Base-by-base conservation (phyloP, 2,113 vertebrate genomes). In the Hippolais icterina region DNA sequence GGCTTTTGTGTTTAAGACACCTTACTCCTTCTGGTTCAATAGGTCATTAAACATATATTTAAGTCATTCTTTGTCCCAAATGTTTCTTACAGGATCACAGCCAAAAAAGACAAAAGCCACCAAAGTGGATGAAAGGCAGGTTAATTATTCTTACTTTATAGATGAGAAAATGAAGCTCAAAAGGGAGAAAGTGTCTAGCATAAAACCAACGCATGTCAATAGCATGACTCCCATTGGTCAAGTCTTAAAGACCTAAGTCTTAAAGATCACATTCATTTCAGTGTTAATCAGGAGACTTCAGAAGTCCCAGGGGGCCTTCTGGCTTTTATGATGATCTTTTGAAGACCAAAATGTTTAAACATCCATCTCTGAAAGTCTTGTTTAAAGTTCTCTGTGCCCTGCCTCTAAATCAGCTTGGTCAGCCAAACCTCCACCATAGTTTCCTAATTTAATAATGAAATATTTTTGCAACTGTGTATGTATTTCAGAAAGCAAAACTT, bases 71-170 rank as follows among this genome's bases (percentile, higher is more conserved):
- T 96, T 86, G 71, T 90, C 78, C 47, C 78, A 69, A 23, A 33
- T 29, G 27, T 79, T 91, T 70, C 70, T 90, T 85, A 65, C 0
- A 2, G 87, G 46, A 93, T 83, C 47, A 53, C 35, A 91, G 84
- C 50, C 81, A 90, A 91, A 96, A 44, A 29, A 91, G 91, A 95
- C 84, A 96, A 95, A 95, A 89, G 81, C 85, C n/a, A 12, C 29
- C 52, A 80, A 93, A 42, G 20, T 70, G 54, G 29, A 61, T 66
- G 78, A 96, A 96, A 88, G 59, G 41, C 27, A 87, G 37, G 49
- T 83, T 90, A 95, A 94, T 94, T 83, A 83, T 87, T 87, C 93
- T 84, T 82, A 50, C 54, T 96, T 83, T 83, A 79, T 46, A 72
- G 69, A 76, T 29, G 53, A 95, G 78, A 80, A 95, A 89, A 93